Conservation (phyloP, 2,888 invertebrate species). For the Apotomis betuletana region DNA sequence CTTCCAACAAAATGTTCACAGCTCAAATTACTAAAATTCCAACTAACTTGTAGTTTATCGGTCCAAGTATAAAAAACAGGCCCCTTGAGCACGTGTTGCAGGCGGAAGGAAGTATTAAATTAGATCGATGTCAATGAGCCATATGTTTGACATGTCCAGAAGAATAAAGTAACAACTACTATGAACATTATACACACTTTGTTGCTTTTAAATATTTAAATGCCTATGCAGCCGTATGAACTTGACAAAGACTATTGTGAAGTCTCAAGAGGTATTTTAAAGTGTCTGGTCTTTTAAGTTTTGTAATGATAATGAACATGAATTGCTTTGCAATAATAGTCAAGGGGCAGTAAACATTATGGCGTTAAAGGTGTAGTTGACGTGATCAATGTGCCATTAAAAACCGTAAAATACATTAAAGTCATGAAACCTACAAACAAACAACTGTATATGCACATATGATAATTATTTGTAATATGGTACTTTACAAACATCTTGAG, state of each 20-base stretch:
- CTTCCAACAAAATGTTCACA: slow-evolving; percentile 20
- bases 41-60: slow-evolving; percentile 21
- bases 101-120: slow-evolving; percentile 68
- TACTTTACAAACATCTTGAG: too few species aligned
- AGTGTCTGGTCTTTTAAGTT: neutral
- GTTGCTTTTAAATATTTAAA: neutral
- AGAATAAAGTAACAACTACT: neutral
- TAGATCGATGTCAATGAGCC: slow-evolving; percentile 56
- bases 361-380: neutral
- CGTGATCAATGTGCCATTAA: neutral
- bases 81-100: slow-evolving; percentile 58
- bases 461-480: too few species aligned
- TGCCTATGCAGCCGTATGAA: neutral
- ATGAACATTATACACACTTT: neutral
- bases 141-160: slow-evolving; percentile 25
- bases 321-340: neutral
- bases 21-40: slow-evolving; percentile 26
- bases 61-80: slow-evolving; percentile 36
- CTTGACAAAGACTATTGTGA: slow-evolving; percentile 1
- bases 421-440: too few species aligned
- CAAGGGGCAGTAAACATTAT: slow-evolving; percentile 12
- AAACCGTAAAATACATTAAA: too few species aligned
- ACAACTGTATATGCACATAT: too few species aligned
- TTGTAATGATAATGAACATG: neutral
- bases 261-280: slow-evolving; percentile 6